Percentiles rank a stretch among this genome's conserved stretches.
Conservation (phyloP, 2,113 vertebrate genomes). For the Chrysochloris asiatica region DNA sequence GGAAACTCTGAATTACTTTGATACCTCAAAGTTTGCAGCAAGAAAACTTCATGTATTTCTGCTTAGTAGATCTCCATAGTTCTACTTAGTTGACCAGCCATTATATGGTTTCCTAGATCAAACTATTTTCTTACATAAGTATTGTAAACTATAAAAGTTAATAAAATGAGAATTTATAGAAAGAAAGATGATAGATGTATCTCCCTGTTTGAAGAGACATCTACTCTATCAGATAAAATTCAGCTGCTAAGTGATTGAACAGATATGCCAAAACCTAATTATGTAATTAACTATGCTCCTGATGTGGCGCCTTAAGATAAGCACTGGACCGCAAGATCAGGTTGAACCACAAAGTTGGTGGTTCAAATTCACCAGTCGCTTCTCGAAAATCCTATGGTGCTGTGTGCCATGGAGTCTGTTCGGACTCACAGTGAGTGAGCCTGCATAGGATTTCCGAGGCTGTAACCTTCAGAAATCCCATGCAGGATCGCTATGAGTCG, state of each 20-base stretch:
- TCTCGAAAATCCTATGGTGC: no score
- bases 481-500: no score
- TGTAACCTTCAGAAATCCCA: no score
- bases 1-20: not conserved
- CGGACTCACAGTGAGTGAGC: no score
- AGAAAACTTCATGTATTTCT: not conserved
- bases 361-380: no score
- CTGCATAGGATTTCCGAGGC: no score
- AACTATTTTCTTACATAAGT: slow-evolving; percentile 10
- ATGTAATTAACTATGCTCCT: slow-evolving; percentile 45
- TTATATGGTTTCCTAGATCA: not conserved
- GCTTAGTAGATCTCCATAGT: not conserved
- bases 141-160: not conserved
- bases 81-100: not conserved
- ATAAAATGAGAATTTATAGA: slow-evolving; percentile 2
- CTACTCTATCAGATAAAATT: slow-evolving; percentile 30
- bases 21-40: not conserved
- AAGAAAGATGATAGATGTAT: not conserved
- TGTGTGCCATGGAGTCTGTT: no score
- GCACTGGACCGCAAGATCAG: no score
- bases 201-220: slow-evolving; percentile 17
- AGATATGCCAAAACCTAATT: slow-evolving; percentile 60
- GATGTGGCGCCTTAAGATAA: no score
- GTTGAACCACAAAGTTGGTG: no score
- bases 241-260: slow-evolving; percentile 32